Evolutionary conservation across 2,888 invertebrate genomes (phyloP).

Genomic region (Eupelmus urozonus): DNA sequence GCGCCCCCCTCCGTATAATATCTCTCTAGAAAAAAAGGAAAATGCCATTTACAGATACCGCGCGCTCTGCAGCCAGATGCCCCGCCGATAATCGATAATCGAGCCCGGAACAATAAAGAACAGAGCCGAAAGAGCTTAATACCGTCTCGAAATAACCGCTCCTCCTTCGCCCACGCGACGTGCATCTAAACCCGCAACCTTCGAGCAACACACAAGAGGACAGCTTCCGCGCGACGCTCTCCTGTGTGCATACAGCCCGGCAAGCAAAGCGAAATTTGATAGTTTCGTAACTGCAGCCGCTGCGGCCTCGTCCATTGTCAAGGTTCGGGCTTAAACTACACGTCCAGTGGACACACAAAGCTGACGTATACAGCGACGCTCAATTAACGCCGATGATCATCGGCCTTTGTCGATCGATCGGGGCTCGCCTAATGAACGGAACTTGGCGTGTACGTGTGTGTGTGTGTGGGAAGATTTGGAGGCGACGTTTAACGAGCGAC

Average conservation of each 20-base stretch:
- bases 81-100: slow-evolving; percentile 32
- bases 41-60: background rate
- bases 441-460: no score
- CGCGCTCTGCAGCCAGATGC: background rate
- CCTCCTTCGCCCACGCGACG: no score
- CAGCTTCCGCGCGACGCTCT: background rate
- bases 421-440: no score
- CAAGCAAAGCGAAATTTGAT: slow-evolving; percentile 35
- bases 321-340: no score
- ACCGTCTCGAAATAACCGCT: background rate
- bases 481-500: no score
- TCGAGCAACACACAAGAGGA: no score
- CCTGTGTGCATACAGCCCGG: background rate
- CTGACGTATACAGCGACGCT: no score
- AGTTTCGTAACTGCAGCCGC: background rate
- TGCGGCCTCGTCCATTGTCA: background rate
- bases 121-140: background rate
- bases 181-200: no score
- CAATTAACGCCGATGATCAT: no score
- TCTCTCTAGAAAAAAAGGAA: background rate
- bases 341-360: no score
- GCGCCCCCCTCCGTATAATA: background rate
- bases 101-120: slow-evolving; percentile 12
- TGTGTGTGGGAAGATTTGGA: no score
- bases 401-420: no score